Evolutionary conservation across 2,888 invertebrate species (phyloP).

Genomic region (Acanthosoma haemorrhoidale): DNA sequence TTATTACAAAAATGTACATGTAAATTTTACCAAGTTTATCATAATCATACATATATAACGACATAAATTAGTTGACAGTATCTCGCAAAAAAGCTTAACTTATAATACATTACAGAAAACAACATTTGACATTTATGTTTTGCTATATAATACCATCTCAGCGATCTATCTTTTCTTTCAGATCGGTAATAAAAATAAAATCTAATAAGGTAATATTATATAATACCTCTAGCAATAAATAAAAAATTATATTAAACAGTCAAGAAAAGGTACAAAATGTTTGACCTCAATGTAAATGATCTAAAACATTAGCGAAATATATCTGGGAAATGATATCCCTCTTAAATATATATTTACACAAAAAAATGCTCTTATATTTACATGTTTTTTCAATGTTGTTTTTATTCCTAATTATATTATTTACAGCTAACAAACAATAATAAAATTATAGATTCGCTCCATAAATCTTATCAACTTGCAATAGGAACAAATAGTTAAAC

Average conservation of each 20-base stretch:
- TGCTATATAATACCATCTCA: not conserved
- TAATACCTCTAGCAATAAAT: conserved; percentile 1
- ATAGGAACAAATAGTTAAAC: conserved; percentile 9
- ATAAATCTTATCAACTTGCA: not conserved
- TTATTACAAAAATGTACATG: conserved; percentile 4
- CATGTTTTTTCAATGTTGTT: not conserved
- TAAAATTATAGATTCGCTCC: not conserved
- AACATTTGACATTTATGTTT: not conserved
- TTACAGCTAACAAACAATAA: not conserved
- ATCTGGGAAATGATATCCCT: too few species aligned
- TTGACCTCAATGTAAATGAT: not conserved
- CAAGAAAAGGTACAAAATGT: conserved; percentile 2
- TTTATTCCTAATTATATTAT: conserved; percentile 3
- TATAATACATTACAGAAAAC: not conserved
- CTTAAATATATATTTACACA: not conserved
- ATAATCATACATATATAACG: not conserved
- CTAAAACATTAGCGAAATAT: too few species aligned
- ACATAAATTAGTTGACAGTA: not conserved
- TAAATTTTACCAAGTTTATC: not conserved
- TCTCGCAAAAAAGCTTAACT: not conserved
- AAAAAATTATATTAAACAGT: conserved; percentile 1
- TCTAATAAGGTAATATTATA: not conserved
- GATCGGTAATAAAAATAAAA: conserved; percentile 7
- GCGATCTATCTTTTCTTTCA: conserved; percentile 4
- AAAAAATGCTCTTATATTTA: not conserved